Evolutionary conservation across 2,888 invertebrate species (phyloP), one percentile per base, ranked within the genome.

Genomic region (Caenorhabditis angaria): DNA sequence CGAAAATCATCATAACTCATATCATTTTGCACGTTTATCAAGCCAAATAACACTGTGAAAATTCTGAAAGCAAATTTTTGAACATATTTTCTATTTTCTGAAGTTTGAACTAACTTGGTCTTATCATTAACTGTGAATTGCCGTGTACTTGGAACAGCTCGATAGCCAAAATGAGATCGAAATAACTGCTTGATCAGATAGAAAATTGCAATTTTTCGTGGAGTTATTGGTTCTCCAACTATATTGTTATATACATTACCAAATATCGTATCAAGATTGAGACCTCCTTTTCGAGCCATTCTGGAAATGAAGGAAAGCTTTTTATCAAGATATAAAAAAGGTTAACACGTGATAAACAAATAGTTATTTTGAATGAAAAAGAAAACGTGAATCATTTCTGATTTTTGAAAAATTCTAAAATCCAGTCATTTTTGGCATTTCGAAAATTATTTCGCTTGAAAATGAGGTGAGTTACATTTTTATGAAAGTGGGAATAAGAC

Each of bases 261-360:
- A 47, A 78, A 78, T 35, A 78, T 32, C 5, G 60, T 54, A 50
- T 78, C 78, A 28, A 78, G 59, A 50, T 70, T 76, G 22, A 73
- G 65, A n/a, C 50, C 59, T n/a, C 50, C 25, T 35, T 56, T 56
- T 10, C 56, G 32, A 28, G 35, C 28, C 35, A 56, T 35, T 53
- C 18, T n/a, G 48, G 20, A 48, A 48, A 8, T 32, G 12, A 8
- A 32, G 5, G 5, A 5, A 32, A 5, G 32, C 12, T 32, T 32
- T 32, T 32, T 32, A 5, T 32, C 6, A 32, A 32, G 10, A 32
- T 10, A 32, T 8, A 32, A 32, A 32, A 32, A 32, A 8, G 5
- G 5, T 32, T 32, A 32, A 8, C 10, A 32, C 32, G 32, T 32
- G 5, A n/a, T n/a, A n/a, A n/a, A n/a, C n/a, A n/a, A n/a, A n/a